Conservation (phyloP, 2,797 vertebrate species). For the Gobio occitaniae region DNA sequence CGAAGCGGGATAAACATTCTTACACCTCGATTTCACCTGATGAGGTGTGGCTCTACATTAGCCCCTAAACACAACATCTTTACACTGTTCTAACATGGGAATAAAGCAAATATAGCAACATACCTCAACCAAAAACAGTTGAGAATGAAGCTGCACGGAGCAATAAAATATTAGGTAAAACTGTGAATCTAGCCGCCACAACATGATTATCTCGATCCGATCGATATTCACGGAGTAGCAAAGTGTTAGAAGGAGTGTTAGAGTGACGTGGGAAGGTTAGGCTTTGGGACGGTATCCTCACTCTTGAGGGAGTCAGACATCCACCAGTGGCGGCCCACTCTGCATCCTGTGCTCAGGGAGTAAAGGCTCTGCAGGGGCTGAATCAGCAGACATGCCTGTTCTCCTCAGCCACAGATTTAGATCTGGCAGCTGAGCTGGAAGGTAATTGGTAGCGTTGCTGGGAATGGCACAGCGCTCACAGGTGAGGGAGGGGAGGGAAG, state of each 20-base stretch:
- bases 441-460: slow-evolving; percentile 77
- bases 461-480: slow-evolving; percentile 73
- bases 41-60: slow-evolving; percentile 19
- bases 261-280: slow-evolving; percentile 21
- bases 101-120: neutral
- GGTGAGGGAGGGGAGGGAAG: slow-evolving; percentile 71
- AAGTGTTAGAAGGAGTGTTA: neutral
- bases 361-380: slow-evolving; percentile 56
- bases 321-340: slow-evolving; percentile 12
- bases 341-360: slow-evolving; percentile 20
- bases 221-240: neutral
- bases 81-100: neutral
- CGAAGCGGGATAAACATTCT: neutral
- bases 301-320: slow-evolving; percentile 35
- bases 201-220: neutral
- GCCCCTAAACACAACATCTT: neutral
- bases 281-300: slow-evolving; percentile 31
- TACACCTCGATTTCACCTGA: slow-evolving; percentile 27
- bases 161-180: neutral
- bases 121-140: neutral
- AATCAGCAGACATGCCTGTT: slow-evolving; percentile 84
- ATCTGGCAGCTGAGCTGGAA: slow-evolving; percentile 72
- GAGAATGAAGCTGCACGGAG: neutral
- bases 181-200: neutral
- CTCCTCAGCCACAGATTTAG: slow-evolving; percentile 87